These are phyloP conservation scores for Syrista parreyssii DNA, from an alignment of 2,888 invertebrate species.

Conservation along the genomic window DNA sequence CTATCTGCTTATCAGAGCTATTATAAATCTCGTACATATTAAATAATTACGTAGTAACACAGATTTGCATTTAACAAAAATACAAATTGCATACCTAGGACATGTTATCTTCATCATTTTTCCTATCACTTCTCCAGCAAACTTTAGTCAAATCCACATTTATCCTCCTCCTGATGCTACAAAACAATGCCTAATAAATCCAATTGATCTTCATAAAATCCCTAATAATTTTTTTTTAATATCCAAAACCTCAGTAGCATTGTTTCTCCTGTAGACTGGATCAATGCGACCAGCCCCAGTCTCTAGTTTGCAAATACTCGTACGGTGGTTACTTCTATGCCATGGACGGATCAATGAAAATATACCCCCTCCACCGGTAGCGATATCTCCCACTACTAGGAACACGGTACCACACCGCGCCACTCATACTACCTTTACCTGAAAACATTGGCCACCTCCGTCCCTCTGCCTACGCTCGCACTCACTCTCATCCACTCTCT, in stretches of 20 bases:
- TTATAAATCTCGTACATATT: background rate
- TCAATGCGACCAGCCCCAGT: conserved; percentile 15
- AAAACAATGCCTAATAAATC: background rate
- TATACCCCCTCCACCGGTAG: conserved; percentile 46
- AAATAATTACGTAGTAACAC: background rate
- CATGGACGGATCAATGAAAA: conserved; percentile 64
- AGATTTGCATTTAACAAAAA: background rate
- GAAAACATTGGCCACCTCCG: conserved; percentile 43
- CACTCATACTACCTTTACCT: conserved; percentile 44
- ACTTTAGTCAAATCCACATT: background rate
- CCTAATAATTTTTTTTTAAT: background rate
- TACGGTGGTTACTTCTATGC: conserved; percentile 47
- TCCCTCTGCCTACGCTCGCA: background rate
- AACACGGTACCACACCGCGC: conserved; percentile 52
- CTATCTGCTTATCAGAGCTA: background rate
- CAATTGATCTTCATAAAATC: background rate
- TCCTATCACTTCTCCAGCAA: background rate
- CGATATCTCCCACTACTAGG: conserved; percentile 23
- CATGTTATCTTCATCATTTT: background rate
- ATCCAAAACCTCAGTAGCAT: background rate
- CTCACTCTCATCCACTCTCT: background rate
- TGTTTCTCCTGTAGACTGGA: background rate
- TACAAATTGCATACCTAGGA: background rate
- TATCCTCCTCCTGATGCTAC: background rate
- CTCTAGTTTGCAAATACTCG: conserved; percentile 47